phyloP scores from a whole-genome alignment of 2,113 vertebrate species.

The Actinemys pallida region DNA sequence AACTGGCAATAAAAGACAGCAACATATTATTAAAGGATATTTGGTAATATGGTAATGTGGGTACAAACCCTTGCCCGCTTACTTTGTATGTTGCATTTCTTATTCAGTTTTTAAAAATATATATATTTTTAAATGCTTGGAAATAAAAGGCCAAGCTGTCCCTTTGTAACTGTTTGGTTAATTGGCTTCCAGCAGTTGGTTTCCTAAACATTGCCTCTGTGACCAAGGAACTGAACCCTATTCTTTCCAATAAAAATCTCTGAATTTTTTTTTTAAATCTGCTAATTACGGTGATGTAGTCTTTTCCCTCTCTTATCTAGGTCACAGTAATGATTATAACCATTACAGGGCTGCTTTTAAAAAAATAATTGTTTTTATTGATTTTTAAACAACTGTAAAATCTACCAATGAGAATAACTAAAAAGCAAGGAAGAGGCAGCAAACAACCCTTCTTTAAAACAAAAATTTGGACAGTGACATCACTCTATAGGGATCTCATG shows the following conservation, averaged over 20 bases:
- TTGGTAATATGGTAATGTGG: not conserved
- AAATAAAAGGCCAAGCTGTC: slow-evolving; percentile 17
- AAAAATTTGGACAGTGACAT: too few relatives aligned
- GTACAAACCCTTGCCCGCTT: not conserved
- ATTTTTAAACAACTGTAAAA: not conserved
- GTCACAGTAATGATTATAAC: slow-evolving; percentile 2
- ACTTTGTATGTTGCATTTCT: not conserved
- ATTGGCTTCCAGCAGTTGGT: slow-evolving; percentile 27
- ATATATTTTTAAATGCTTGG: not conserved
- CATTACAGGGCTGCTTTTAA: not conserved
- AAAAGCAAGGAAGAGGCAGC: not conserved
- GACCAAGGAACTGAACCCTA: slow-evolving; percentile 22
- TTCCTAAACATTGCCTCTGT: slow-evolving; percentile 6
- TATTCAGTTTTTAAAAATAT: not conserved
- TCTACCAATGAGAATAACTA: too few relatives aligned
- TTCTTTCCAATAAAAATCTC: slow-evolving; percentile 13
- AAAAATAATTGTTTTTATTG: not conserved
- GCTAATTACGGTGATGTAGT: not conserved
- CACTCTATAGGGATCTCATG: too few relatives aligned
- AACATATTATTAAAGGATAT: not conserved
- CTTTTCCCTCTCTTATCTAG: not conserved
- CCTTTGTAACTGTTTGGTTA: slow-evolving; percentile 31
- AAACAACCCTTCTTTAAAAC: too few relatives aligned
- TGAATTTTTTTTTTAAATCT: slow-evolving; percentile 26
- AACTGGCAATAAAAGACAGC: slow-evolving; percentile 27